phyloP scores from a whole-genome alignment of 2,113 vertebrate species.

The Talpa occidentalis region DNA sequence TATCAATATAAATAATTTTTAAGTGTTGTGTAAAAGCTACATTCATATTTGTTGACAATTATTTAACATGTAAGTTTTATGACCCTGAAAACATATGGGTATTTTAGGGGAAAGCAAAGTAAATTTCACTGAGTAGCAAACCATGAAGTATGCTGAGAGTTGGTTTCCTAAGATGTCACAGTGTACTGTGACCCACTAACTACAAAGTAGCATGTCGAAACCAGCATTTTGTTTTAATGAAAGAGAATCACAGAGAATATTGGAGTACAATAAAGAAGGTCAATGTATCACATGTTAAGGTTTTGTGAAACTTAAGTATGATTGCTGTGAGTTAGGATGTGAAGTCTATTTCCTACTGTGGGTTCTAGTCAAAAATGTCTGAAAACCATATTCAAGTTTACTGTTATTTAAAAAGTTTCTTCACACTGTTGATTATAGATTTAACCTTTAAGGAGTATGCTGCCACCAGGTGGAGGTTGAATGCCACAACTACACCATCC shows the following conservation, averaged over 20 bases:
- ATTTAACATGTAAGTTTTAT: neutral
- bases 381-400: constrained; percentile 44
- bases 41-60: neutral
- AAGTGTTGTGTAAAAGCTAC: neutral
- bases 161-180: neutral
- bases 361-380: constrained; percentile 34
- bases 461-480: constrained; percentile 80
- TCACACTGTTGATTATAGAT: constrained; percentile 19
- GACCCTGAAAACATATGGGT: neutral
- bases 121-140: neutral
- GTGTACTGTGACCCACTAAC: neutral
- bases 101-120: neutral
- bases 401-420: constrained; percentile 29
- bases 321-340: neutral
- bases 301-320: constrained; percentile 17
- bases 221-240: constrained; percentile 52
- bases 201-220: neutral
- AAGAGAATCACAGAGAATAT: constrained; percentile 48
- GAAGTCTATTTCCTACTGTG: constrained; percentile 45
- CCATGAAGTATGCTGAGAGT: neutral
- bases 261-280: constrained; percentile 57
- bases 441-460: constrained; percentile 76
- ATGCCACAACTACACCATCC: constrained; percentile 57
- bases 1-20: constrained; percentile 19
- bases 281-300: neutral